Percentiles rank a stretch among this genome's conserved stretches.
Evolutionary conservation across 1,140 invertebrate species (phyloP).

Genomic region (Stratiolaelaps scimitus): DNA sequence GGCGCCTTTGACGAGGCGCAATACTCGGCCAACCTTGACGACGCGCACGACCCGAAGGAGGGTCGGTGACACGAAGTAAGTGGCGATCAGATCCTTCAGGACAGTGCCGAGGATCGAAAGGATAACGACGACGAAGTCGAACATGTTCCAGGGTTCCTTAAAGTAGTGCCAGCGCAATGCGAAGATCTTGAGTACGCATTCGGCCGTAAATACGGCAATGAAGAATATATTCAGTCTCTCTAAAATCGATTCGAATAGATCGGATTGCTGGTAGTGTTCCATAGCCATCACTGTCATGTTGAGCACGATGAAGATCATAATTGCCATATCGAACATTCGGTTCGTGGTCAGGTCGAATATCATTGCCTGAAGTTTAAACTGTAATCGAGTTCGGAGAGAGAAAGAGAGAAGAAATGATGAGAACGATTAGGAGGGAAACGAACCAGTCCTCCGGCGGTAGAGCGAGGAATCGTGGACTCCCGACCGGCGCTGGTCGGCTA

Average conservation of each 20-base stretch:
- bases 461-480: no score
- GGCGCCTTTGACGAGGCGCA: conserved; percentile 90
- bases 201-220: conserved; percentile 92
- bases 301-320: conserved; percentile 95
- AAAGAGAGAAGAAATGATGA: no score
- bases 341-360: conserved; percentile 94
- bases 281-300: conserved; percentile 98
- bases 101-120: conserved; percentile 94
- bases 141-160: conserved; percentile 97
- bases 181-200: conserved; percentile 94
- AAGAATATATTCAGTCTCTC: conserved; percentile 90
- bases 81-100: conserved; percentile 86
- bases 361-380: conserved; percentile 89
- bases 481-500: no score
- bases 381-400: conserved; percentile 42
- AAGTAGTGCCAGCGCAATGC: conserved; percentile 94
- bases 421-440: no score
- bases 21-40: conserved; percentile 88
- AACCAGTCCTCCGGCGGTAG: no score
- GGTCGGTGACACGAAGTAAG: conserved; percentile 94
- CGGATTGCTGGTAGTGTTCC: conserved; percentile 81
- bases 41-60: conserved; percentile 90
- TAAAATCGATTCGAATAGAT: conserved; percentile 64
- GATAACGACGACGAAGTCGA: conserved; percentile 97
- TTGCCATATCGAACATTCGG: conserved; percentile 98